Evolutionary conservation across 92 coral and sea anemone genomes (phyloP).

Genomic region (Epizoanthus scotinus): DNA sequence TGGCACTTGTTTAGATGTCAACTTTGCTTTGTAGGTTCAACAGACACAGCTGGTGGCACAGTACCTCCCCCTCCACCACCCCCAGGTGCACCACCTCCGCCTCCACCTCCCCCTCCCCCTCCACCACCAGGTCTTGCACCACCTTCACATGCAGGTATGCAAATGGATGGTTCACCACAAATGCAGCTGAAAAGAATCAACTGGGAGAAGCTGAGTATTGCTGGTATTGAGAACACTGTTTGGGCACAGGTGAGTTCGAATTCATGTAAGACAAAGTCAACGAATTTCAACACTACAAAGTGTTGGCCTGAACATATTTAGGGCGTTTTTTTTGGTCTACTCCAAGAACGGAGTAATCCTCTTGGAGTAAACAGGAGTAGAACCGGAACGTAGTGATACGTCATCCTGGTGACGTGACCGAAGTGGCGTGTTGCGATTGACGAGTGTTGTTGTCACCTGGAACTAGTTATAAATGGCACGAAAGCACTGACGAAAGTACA

Average conservation of each 20-base stretch:
- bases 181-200: conserved; percentile 95
- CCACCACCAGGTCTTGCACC: conserved; percentile 49
- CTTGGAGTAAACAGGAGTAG: too few species aligned
- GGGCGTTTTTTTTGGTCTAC: too few species aligned
- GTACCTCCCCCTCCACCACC: conserved; percentile 16
- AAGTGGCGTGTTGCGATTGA: too few species aligned
- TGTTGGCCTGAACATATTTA: neutral
- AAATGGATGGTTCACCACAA: conserved; percentile 49
- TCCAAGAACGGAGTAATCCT: too few species aligned
- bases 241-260: conserved; percentile 90
- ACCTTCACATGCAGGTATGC: conserved; percentile 56
- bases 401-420: too few species aligned
- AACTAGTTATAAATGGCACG: too few species aligned
- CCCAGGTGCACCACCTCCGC: conserved; percentile 54
- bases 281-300: neutral
- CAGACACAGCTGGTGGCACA: neutral
- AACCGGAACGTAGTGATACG: too few species aligned
- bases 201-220: conserved; percentile 97
- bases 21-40: conserved; percentile 5
- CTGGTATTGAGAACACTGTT: conserved; percentile 94
- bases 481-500: too few species aligned
- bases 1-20: too few species aligned
- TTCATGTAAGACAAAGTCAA: too few species aligned
- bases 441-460: too few species aligned
- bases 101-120: conserved; percentile 44